Evolutionary conservation across 1,140 invertebrate species (phyloP).

Genomic region (Hormaphis cornu): DNA sequence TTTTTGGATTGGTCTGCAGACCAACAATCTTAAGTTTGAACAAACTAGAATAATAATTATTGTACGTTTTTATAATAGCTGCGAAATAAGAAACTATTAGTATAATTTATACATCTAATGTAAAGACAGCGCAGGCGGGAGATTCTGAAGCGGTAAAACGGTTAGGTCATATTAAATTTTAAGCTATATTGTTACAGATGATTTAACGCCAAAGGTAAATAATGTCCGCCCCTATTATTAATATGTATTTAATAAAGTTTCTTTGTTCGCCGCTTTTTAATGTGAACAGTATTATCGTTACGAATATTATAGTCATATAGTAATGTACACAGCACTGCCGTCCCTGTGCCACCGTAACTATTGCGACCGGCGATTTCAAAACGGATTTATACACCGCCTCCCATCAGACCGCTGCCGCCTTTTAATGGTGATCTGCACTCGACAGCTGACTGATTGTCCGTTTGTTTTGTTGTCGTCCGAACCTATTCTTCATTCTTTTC

Average conservation of each 20-base stretch:
- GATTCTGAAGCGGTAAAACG: no score
- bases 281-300: background rate
- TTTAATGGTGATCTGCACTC: conserved; percentile 7
- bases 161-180: no score
- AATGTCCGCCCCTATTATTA: conserved; percentile 25
- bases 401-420: background rate
- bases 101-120: no score
- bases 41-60: no score
- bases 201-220: conserved; percentile 30
- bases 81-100: no score
- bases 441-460: conserved; percentile 4
- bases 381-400: background rate
- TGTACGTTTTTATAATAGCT: no score
- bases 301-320: no score
- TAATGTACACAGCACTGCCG: background rate
- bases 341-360: no score
- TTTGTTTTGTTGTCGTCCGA: conserved; percentile 2
- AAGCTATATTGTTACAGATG: conserved; percentile 26
- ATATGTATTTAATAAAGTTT: conserved; percentile 31
- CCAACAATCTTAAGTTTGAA: no score
- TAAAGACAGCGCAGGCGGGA: no score
- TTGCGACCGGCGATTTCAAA: background rate
- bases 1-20: no score
- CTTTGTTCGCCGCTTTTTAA: conserved; percentile 19
- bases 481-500: background rate